phyloP scores from a whole-genome alignment of 2,888 invertebrate species.

The Cryptosula pallasiana region DNA sequence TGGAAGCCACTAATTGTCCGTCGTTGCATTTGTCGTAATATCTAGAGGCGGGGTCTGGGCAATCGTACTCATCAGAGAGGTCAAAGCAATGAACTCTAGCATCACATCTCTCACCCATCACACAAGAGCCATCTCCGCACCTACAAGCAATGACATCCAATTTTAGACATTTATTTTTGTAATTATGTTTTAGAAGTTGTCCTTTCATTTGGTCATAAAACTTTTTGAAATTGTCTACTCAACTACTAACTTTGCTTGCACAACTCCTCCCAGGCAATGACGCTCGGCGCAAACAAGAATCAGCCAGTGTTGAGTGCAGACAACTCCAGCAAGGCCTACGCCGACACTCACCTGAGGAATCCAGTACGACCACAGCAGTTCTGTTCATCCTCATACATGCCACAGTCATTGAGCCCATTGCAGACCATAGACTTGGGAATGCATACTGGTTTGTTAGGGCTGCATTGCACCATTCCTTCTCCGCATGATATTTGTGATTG shows the following conservation, averaged over 20 bases:
- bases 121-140: constrained; percentile 22
- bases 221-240: no score
- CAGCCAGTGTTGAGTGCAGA: no score
- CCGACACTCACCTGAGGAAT: constrained; percentile 9
- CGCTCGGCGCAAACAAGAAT: no score
- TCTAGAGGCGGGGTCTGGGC: constrained; percentile 6
- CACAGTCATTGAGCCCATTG: constrained; percentile 20
- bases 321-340: background rate
- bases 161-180: no score
- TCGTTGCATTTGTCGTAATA: constrained; percentile 21
- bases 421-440: background rate
- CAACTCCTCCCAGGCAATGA: no score
- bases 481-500: background rate
- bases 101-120: constrained; percentile 15
- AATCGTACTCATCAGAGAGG: constrained; percentile 22
- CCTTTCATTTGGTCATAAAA: no score
- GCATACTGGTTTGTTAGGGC: constrained; percentile 12
- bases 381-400: constrained; percentile 24
- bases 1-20: constrained; percentile 13
- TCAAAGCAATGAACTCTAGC: constrained; percentile 20
- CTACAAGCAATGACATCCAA: no score
- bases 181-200: no score
- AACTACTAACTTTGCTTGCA: no score
- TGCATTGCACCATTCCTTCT: constrained; percentile 14
- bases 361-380: constrained; percentile 23